phyloP scores from a whole-genome alignment of 2,797 vertebrate genomes.

The Podarcis lilfordi region DNA sequence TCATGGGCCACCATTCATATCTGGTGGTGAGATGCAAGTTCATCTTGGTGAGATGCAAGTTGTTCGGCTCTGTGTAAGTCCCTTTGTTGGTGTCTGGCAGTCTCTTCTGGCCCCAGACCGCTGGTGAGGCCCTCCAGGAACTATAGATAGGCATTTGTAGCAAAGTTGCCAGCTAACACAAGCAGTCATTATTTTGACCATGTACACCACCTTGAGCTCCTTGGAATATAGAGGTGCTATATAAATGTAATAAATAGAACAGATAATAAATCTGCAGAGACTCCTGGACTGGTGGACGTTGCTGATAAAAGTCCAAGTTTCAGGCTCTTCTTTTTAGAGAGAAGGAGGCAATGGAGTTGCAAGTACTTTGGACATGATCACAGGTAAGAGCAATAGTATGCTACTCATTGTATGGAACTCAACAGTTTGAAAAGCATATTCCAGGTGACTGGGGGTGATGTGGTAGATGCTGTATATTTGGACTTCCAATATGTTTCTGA shows the following conservation, averaged over 20 bases:
- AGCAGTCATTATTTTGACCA: background rate
- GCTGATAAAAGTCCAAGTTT: background rate
- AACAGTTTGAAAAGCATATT: slow-evolving; percentile 27
- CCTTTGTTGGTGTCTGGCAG: background rate
- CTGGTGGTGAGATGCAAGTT: background rate
- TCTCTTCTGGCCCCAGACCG: background rate
- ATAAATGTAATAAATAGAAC: too few relatives aligned
- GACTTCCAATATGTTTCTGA: background rate
- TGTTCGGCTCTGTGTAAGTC: background rate
- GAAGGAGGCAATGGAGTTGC: background rate
- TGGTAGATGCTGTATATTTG: background rate
- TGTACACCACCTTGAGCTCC: too few relatives aligned
- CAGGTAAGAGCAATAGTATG: background rate
- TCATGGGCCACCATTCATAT: background rate
- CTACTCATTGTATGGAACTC: slow-evolving; percentile 28
- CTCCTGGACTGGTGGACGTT: background rate
- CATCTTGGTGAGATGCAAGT: background rate
- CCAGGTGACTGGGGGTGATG: background rate
- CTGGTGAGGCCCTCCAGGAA: background rate
- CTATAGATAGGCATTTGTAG: background rate
- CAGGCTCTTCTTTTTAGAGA: background rate
- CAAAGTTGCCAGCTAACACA: background rate
- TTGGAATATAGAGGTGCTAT: too few relatives aligned
- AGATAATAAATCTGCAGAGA: background rate
- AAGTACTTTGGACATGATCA: background rate